Percentiles rank a stretch among this genome's conserved stretches.
Conservation (phyloP, 1,140 invertebrate genomes). For the Brachionus sp. region DNA sequence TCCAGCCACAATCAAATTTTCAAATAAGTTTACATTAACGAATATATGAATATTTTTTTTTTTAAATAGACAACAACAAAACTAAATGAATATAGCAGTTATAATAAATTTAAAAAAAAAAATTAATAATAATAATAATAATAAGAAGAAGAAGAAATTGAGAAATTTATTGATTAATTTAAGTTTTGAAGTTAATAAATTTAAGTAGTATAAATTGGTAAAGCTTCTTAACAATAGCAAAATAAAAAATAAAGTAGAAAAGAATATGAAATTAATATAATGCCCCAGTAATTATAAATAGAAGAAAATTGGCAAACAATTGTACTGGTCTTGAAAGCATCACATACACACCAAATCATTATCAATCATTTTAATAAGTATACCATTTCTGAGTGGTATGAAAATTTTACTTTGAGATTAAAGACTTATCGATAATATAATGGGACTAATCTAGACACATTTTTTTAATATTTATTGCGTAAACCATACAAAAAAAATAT, state of each 20-base stretch:
- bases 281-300: neutral
- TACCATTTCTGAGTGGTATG: neutral
- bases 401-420: neutral
- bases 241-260: neutral
- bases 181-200: neutral
- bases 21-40: neutral
- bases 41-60: neutral
- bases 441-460: neutral
- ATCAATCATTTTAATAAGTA: neutral
- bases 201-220: neutral
- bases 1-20: neutral
- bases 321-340: neutral
- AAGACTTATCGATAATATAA: neutral
- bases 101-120: neutral
- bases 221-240: neutral
- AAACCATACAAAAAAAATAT: neutral
- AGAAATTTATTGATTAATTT: neutral
- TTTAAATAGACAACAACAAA: neutral
- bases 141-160: neutral
- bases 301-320: neutral
- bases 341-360: constrained; percentile 12
- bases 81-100: neutral
- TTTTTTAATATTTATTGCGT: constrained; percentile 19
- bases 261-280: neutral
- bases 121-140: neutral